Base-by-base conservation (phyloP, 2,888 invertebrate genomes). In the Caenorhabditis imperialis region DNA sequence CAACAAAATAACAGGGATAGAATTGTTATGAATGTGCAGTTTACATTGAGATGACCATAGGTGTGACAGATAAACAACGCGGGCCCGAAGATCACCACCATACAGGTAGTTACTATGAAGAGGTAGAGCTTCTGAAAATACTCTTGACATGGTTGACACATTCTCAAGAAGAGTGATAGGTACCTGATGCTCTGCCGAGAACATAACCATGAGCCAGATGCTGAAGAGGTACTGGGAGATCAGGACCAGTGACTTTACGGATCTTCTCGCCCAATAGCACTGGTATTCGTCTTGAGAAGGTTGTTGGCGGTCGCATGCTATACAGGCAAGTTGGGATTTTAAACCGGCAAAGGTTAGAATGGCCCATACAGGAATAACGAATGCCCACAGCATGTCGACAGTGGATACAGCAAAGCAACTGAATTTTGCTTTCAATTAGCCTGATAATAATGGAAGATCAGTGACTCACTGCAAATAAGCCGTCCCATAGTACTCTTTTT, bases 341-440 rank as follows among this genome's bases (percentile, higher is more conserved):
- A 79, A 22, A 3, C 71, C 76, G 4, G 79, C 72, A 1, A 73
- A 14, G 20, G 67, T 57, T 5, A 77, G n/a, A 18, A 81, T 63
- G 12, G 78, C 22, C 79, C 79, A 82, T 6, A 81, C 78, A 1
- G 82, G 82, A 16, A 82, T 79, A 12, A 82, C 72, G 40, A 81
- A 82, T 3, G 77, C 82, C 74, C 79, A 82, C 30, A 82, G 50
- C 75, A 76, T 77, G 33, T 79, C 78, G 8, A 61, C 55, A 14
- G 81, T 77, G 8, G 79, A 60, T 10, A 60, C 54, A 10, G 73
- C 82, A 47, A 79, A 80, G 30, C 82, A 82, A 27, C 82, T 82
- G 65, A 30, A 30, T 6, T 50, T 16, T 48, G 10, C 14, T 22
- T 8, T 27, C 2, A 33, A n/a, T 14, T n/a, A n/a, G 3, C 4